Evolutionary conservation across 92 coral and sea anemone species (phyloP).

Genomic region (Plumapathes pennacea): DNA sequence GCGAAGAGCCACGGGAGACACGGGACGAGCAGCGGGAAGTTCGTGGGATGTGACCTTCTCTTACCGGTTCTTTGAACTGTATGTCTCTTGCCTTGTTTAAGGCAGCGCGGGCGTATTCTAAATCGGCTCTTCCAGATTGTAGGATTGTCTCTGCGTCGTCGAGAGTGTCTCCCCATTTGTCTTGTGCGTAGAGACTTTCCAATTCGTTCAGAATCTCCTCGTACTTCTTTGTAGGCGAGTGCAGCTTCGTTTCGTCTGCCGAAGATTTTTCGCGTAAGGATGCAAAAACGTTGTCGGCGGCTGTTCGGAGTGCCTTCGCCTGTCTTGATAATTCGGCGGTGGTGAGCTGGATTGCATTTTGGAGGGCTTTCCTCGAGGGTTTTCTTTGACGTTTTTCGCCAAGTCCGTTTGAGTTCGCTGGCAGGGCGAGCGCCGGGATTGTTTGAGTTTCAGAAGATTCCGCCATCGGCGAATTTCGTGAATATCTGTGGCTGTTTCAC

Average conservation of each 20-base stretch:
- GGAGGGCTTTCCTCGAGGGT: background rate
- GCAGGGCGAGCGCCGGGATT: background rate
- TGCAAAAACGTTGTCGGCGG: background rate
- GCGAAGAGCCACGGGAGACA: constrained; percentile 20
- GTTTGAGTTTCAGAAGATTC: no score
- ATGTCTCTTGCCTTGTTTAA: no score
- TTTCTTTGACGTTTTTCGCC: constrained; percentile 1
- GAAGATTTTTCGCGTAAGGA: constrained; percentile 1
- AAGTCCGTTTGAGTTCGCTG: constrained; percentile 1
- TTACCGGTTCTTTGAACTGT: background rate
- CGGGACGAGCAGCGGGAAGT: constrained; percentile 19
- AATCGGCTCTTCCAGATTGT: background rate
- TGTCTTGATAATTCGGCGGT: background rate
- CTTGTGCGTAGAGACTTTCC: constrained; percentile 18
- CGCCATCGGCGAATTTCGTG: no score
- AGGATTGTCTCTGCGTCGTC: background rate
- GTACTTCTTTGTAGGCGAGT: constrained; percentile 1
- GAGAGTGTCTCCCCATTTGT: constrained; percentile 37
- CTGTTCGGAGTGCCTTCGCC: constrained; percentile 1
- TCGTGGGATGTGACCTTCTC: constrained; percentile 6
- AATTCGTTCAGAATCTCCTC: constrained; percentile 1
- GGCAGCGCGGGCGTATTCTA: no score
- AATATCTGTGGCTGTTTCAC: no score
- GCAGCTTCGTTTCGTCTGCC: background rate
- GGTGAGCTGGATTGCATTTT: background rate